phyloP scores from a whole-genome alignment of 2,888 invertebrate genomes.

The Drosophila vallismaia region DNA sequence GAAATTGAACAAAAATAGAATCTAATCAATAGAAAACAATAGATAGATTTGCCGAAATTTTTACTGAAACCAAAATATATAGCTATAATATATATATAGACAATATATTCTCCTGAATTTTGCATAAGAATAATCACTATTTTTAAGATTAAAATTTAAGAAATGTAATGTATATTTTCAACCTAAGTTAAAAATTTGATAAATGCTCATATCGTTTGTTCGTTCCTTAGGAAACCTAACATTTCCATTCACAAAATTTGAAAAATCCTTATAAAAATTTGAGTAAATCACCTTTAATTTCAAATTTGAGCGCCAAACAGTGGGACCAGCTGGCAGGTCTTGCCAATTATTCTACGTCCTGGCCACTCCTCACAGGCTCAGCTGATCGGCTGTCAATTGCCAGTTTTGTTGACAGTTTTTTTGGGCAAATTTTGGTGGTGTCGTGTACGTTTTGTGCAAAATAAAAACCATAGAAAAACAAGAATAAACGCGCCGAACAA shows the following conservation, averaged over 20 bases:
- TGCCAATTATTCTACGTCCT: not conserved
- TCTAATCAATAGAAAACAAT: no score
- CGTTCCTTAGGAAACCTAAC: not conserved
- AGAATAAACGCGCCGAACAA: slow-evolving; percentile 26
- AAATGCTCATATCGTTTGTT: not conserved
- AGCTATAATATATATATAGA: no score
- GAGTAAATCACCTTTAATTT: not conserved
- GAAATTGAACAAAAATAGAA: not conserved
- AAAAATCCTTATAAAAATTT: not conserved
- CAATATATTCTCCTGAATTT: no score
- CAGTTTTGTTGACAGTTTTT: slow-evolving; percentile 35
- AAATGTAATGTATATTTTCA: no score
- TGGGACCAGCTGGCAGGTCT: slow-evolving; percentile 1
- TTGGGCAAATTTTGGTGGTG: slow-evolving; percentile 30
- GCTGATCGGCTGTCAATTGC: slow-evolving; percentile 9
- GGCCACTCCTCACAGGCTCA: slow-evolving; percentile 2
- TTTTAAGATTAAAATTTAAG: no score
- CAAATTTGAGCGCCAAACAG: not conserved
- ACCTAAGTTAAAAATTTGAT: no score
- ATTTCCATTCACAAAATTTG: not conserved
- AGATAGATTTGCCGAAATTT: no score
- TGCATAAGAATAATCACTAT: no score
- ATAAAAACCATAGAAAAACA: slow-evolving; percentile 36
- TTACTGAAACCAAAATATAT: no score
- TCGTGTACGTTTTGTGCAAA: slow-evolving; percentile 28